A percentile compares a stretch with the other conserved stretches of the same genome.
Conservation (phyloP, 1,140 invertebrate genomes). For the Bombus pyrosoma region DNA sequence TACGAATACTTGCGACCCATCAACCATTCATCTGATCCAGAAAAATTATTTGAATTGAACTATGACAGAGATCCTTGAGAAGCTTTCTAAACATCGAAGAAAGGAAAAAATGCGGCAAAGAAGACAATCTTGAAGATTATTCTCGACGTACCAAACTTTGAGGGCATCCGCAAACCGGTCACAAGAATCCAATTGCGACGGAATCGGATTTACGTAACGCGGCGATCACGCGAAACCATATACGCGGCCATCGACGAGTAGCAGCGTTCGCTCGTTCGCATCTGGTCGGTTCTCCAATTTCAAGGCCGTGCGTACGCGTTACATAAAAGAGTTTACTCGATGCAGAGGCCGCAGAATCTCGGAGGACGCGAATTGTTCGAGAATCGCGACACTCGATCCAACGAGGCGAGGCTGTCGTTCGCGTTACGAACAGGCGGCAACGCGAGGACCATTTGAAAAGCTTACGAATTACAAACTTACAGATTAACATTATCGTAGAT, state of each 20-base stretch:
- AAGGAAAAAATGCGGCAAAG: too few species aligned
- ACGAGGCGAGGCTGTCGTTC: background rate
- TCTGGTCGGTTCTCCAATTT: constrained; percentile 36
- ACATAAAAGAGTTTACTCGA: constrained; percentile 20
- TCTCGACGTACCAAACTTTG: background rate
- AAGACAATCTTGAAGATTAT: background rate
- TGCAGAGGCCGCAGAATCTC: constrained; percentile 3
- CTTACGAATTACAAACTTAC: background rate
- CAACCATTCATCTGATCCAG: too few species aligned
- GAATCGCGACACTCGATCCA: background rate
- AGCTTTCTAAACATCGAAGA: background rate
- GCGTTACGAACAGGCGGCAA: background rate
- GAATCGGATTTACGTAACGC: constrained; percentile 31
- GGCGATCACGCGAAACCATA: constrained; percentile 21
- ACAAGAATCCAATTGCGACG: constrained; percentile 9
- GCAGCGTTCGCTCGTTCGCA: background rate
- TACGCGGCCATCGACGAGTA: background rate
- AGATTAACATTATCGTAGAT: too few species aligned
- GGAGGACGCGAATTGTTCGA: background rate
- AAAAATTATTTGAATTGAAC: too few species aligned
- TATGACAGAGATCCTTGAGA: background rate
- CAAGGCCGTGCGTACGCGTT: constrained; percentile 12
- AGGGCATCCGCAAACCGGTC: background rate
- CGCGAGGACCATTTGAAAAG: background rate
- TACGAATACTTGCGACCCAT: too few species aligned